Evolutionary conservation across 1,140 invertebrate species (phyloP).

Genomic region (silkworm (Bombyx mori)): ASM3026992v2 NC_085116.1:488501-489000

Average conservation of each 20-base stretch:
- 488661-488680: conserved; percentile 48
- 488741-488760: conserved; percentile 35
- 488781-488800: conserved; percentile 8
- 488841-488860: too few species aligned
- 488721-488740: conserved; percentile 63
- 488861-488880: too few species aligned
- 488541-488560: conserved; percentile 7
- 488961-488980: too few species aligned
- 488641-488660: conserved; percentile 47
- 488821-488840: too few species aligned
- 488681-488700: conserved; percentile 32
- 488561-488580: conserved; percentile 9
- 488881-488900: too few species aligned
- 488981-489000: too few species aligned
- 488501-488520: conserved; percentile 9
- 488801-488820: not conserved
- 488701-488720: conserved; percentile 44
- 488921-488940: too few species aligned
- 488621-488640: conserved; percentile 44
- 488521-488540: conserved; percentile 5
- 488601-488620: conserved; percentile 64
- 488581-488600: conserved; percentile 32
- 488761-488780: conserved; percentile 42
- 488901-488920: too few species aligned
- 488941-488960: too few species aligned